Percentiles rank a stretch among this genome's conserved stretches.
phyloP scores from a whole-genome alignment of 1,140 invertebrate genomes.

The Agrilus planipennis region DNA sequence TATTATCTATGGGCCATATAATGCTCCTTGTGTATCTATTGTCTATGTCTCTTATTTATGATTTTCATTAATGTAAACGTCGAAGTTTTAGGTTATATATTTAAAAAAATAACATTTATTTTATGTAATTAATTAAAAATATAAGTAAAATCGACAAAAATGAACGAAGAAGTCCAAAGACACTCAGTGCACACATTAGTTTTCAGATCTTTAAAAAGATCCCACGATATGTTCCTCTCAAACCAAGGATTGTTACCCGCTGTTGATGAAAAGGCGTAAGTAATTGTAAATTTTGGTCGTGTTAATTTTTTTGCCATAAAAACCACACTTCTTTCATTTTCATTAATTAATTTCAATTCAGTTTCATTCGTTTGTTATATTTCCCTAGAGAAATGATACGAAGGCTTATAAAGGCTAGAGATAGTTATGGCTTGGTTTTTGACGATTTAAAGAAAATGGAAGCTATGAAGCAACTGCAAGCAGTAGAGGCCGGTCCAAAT shows the following conservation, averaged over 20 bases:
- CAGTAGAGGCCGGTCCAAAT: slow-evolving; percentile 40
- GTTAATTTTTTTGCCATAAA: too few relatives aligned
- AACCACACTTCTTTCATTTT: neutral
- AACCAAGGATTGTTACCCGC: slow-evolving; percentile 84
- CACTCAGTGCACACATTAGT: slow-evolving; percentile 95
- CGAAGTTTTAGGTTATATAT: too few relatives aligned
- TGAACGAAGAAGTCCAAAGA: slow-evolving; percentile 70
- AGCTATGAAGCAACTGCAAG: slow-evolving; percentile 41
- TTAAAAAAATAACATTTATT: too few relatives aligned
- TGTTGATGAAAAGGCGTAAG: slow-evolving; percentile 69
- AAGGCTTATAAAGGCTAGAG: slow-evolving; percentile 66
- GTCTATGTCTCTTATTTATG: too few relatives aligned
- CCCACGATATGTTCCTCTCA: slow-evolving; percentile 93
- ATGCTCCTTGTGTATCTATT: too few relatives aligned
- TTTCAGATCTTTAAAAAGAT: slow-evolving; percentile 92
- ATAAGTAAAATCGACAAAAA: slow-evolving; percentile 12
- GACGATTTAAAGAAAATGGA: slow-evolving; percentile 61
- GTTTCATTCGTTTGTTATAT: slow-evolving; percentile 8
- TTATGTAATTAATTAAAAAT: slow-evolving; percentile 1
- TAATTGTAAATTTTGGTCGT: too few relatives aligned
- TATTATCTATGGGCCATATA: too few relatives aligned
- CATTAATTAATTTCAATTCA: neutral
- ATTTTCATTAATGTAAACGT: too few relatives aligned
- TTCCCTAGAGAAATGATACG: slow-evolving; percentile 62
- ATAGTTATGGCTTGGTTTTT: slow-evolving; percentile 80